phyloP scores from a whole-genome alignment of 37 sponge, comb jelly and placozoan genomes.

The Cliona cf. orientalis region DNA sequence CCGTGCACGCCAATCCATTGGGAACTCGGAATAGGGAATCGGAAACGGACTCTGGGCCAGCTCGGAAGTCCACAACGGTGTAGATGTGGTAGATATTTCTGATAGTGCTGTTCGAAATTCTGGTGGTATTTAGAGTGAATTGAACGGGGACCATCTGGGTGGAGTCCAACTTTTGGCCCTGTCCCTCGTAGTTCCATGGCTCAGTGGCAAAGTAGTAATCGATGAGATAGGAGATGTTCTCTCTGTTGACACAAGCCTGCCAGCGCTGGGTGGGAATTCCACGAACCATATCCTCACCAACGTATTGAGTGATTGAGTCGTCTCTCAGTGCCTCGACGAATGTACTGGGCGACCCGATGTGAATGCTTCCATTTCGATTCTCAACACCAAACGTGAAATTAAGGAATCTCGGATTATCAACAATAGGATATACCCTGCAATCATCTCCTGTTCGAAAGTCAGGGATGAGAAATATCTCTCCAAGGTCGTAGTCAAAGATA shows the following conservation, averaged over 20 bases:
- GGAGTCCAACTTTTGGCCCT: background rate
- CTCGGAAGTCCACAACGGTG: slow-evolving; percentile 24
- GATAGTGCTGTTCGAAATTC: too few relatives aligned
- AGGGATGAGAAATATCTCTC: slow-evolving; percentile 42
- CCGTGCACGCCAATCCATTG: slow-evolving; percentile 48
- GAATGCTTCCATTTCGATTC: slow-evolving; percentile 35
- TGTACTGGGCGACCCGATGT: slow-evolving; percentile 24
- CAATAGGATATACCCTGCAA: slow-evolving; percentile 24
- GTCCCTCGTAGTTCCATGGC: background rate
- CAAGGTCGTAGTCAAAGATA: slow-evolving; percentile 27
- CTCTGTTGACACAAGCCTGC: slow-evolving; percentile 32
- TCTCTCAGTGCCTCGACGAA: background rate
- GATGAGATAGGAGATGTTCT: slow-evolving; percentile 20
- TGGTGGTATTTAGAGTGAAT: background rate
- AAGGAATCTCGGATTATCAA: background rate
- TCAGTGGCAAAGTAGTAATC: slow-evolving; percentile 57
- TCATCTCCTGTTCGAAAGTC: background rate
- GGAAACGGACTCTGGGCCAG: slow-evolving; percentile 52
- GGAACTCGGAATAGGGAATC: slow-evolving; percentile 56
- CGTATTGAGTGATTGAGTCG: slow-evolving; percentile 1
- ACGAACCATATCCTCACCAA: slow-evolving; percentile 30
- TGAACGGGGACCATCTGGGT: slow-evolving; percentile 9
- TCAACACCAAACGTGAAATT: slow-evolving; percentile 19
- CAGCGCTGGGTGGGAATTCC: slow-evolving; percentile 53
- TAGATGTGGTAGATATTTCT: slow-evolving; percentile 24